A percentile compares a stretch with the other conserved stretches of the same genome.
Evolutionary conservation across 1,140 invertebrate species (phyloP).

Genomic region (Solen grandis): DNA sequence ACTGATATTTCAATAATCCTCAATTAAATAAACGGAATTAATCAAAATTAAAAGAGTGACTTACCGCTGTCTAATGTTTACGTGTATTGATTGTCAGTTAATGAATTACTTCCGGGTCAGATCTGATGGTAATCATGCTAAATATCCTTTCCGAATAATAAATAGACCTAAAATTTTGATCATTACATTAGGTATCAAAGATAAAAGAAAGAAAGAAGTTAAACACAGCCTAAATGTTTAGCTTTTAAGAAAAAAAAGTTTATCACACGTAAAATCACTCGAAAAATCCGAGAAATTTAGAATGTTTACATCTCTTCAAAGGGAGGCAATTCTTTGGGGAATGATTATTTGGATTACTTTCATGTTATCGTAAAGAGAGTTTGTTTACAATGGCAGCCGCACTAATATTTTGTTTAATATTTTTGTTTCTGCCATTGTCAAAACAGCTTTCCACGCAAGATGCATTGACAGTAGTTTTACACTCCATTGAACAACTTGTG

Average conservation of each 20-base stretch:
- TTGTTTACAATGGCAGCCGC: constrained; percentile 34
- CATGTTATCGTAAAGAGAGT: neutral
- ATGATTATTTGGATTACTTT: neutral
- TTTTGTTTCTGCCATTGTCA: constrained; percentile 40
- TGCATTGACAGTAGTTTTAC: constrained; percentile 18
- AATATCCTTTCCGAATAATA: too few species aligned
- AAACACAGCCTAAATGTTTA: too few species aligned
- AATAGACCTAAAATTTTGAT: too few species aligned
- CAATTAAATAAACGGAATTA: too few species aligned
- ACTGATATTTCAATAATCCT: too few species aligned
- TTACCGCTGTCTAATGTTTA: too few species aligned
- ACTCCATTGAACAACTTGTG: constrained; percentile 31
- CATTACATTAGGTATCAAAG: too few species aligned
- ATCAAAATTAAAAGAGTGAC: too few species aligned
- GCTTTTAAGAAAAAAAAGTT: too few species aligned
- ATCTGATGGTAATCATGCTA: neutral
- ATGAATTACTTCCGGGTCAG: neutral
- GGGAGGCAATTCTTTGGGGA: neutral
- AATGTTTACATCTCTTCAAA: neutral
- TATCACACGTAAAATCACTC: too few species aligned
- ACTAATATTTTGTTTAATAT: constrained; percentile 13
- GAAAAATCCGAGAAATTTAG: too few species aligned
- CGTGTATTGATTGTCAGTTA: neutral
- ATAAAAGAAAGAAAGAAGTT: too few species aligned
- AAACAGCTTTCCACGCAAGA: constrained; percentile 23